These are phyloP conservation scores for Manacus vitellinus DNA, from an alignment of 2,113 vertebrate species.

Conservation along the genomic window DNA sequence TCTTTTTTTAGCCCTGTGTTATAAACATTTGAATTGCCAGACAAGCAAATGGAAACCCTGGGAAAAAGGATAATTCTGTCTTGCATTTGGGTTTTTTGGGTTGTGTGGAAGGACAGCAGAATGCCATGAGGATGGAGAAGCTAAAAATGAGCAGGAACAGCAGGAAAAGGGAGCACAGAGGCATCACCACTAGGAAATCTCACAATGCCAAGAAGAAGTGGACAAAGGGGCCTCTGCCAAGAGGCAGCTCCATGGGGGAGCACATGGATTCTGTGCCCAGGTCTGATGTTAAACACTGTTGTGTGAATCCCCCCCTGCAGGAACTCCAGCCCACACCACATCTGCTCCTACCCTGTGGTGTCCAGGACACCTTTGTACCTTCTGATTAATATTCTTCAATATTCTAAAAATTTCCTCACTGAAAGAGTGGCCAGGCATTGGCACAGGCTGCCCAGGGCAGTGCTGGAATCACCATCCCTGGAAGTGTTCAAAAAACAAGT, in stretches of 20 bases:
- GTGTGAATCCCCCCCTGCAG: neutral
- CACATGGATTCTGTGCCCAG: neutral
- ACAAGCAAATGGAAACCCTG: neutral
- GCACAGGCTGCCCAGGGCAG: neutral
- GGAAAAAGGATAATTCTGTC: neutral
- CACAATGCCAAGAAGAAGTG: neutral
- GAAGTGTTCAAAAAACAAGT: neutral
- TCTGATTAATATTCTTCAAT: neutral
- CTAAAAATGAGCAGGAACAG: neutral
- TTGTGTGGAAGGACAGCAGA: neutral
- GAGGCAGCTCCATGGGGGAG: neutral
- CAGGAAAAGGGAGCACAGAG: neutral
- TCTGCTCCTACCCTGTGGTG: neutral
- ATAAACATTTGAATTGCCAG: slow-evolving; percentile 53
- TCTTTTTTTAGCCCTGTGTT: slow-evolving; percentile 44
- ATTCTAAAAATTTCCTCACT: neutral
- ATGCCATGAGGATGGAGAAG: neutral
- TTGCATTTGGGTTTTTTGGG: neutral
- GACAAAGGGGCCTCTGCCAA: neutral
- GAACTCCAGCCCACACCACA: neutral
- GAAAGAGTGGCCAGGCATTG: too few relatives aligned
- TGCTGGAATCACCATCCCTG: neutral
- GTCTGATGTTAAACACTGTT: accelerated
- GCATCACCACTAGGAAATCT: neutral
- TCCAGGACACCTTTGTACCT: neutral